These are phyloP conservation scores for Pipistrellus pygmaeus DNA, from an alignment of 2,797 vertebrate genomes.

Conservation along the genomic window DNA sequence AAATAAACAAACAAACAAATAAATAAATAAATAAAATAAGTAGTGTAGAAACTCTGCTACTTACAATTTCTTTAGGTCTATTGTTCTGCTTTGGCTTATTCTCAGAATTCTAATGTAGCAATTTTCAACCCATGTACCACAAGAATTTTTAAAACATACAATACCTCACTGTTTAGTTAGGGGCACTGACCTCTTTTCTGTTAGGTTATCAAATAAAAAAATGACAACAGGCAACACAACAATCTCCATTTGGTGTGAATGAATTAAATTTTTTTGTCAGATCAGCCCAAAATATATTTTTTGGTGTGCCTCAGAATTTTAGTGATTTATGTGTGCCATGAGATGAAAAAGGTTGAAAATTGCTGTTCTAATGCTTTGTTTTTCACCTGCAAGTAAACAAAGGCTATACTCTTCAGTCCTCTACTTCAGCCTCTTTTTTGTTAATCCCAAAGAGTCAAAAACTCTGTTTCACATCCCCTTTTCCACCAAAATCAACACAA, in stretches of 20 bases:
- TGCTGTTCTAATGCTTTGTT: neutral
- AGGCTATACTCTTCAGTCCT: neutral
- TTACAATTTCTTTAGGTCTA: neutral
- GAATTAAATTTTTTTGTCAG: neutral
- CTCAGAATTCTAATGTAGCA: neutral
- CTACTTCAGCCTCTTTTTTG: conserved; percentile 29
- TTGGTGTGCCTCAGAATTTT: neutral
- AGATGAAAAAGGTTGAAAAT: neutral
- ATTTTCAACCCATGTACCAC: neutral
- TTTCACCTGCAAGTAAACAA: conserved; percentile 34
- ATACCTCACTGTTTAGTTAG: neutral
- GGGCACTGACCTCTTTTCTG: neutral
- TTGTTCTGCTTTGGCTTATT: neutral
- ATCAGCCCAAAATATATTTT: neutral
- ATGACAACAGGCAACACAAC: neutral
- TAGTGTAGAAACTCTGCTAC: neutral
- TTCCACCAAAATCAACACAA: conserved; percentile 38
- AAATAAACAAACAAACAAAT: neutral
- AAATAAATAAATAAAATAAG: neutral
- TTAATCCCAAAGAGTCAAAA: conserved; percentile 41
- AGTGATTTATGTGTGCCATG: neutral
- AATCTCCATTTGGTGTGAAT: neutral
- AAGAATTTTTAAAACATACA: neutral
- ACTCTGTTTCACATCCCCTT: neutral
- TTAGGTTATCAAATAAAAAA: neutral